A percentile compares a stretch with the other conserved stretches of the same genome.
Evolutionary conservation across 2,888 invertebrate species (phyloP).

Genomic region (Trichogramma dendrolimi): DNA sequence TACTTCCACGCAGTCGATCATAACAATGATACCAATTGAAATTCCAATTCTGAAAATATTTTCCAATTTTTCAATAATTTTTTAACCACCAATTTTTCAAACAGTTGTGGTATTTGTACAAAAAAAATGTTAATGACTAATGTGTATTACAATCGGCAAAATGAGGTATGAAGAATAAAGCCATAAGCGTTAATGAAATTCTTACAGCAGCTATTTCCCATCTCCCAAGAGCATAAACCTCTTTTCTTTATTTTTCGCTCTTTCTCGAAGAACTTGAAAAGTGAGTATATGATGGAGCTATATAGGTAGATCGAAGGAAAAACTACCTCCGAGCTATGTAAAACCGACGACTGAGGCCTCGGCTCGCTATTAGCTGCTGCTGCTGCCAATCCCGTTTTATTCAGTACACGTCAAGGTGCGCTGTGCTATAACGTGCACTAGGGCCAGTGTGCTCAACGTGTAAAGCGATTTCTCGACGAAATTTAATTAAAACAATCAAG

Average conservation of each 20-base stretch:
- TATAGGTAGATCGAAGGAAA: not conserved
- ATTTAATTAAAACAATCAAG: constrained; percentile 55
- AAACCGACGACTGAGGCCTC: not conserved
- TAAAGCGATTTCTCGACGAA: constrained; percentile 50
- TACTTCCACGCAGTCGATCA: too few species aligned
- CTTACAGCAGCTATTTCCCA: constrained; percentile 18
- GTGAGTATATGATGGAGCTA: not conserved
- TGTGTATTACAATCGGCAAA: too few species aligned
- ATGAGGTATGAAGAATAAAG: too few species aligned
- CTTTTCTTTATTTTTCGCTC: constrained; percentile 13
- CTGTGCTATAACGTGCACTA: constrained; percentile 39
- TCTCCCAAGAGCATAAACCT: not conserved
- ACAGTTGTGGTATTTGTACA: too few species aligned
- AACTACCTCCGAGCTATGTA: not conserved
- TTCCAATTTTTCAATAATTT: too few species aligned
- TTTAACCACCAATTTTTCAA: too few species aligned
- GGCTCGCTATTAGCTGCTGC: too few species aligned
- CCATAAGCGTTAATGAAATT: constrained; percentile 13
- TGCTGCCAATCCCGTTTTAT: constrained; percentile 36
- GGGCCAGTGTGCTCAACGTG: constrained; percentile 46
- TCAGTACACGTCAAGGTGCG: constrained; percentile 49
- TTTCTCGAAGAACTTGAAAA: not conserved
- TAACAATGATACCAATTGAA: too few species aligned
- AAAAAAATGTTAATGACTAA: too few species aligned
- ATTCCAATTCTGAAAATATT: too few species aligned